Percentiles rank a stretch among this genome's conserved stretches.
These are phyloP conservation scores for Drosophila elegans DNA, from an alignment of 1,140 invertebrate species.

Conservation along the genomic window DNA sequence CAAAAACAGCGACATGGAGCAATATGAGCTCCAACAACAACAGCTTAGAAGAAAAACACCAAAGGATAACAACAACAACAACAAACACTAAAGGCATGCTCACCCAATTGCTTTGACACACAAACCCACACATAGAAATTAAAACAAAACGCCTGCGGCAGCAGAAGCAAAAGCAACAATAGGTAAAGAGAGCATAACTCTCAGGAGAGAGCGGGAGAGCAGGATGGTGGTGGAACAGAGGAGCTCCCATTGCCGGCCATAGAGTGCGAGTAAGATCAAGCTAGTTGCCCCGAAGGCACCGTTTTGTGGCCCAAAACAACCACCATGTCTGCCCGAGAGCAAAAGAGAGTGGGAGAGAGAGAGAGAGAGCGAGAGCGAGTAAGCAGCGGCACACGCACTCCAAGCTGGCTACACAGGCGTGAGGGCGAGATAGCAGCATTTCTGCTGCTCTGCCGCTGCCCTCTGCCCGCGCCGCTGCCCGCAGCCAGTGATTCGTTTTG, in stretches of 20 bases:
- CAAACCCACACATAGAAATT: slow-evolving; percentile 79
- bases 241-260: not conserved
- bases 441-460: slow-evolving; percentile 25
- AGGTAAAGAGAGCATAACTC: slow-evolving; percentile 7
- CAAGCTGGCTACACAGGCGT: slow-evolving; percentile 2
- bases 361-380: slow-evolving; percentile 3
- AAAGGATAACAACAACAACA: slow-evolving; percentile 23
- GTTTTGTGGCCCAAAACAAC: slow-evolving; percentile 9
- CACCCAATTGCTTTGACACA: slow-evolving; percentile 80
- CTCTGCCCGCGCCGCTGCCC: slow-evolving; percentile 20
- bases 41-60: slow-evolving; percentile 4
- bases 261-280: slow-evolving; percentile 47
- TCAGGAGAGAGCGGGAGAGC: not conserved
- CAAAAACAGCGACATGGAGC: not conserved
- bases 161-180: slow-evolving; percentile 11
- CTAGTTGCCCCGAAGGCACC: slow-evolving; percentile 31
- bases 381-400: slow-evolving; percentile 8
- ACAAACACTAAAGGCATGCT: slow-evolving; percentile 45
- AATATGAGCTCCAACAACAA: not conserved
- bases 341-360: slow-evolving; percentile 2
- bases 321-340: slow-evolving; percentile 17
- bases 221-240: not conserved
- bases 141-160: slow-evolving; percentile 73
- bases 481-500: slow-evolving; percentile 75
- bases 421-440: slow-evolving; percentile 39